Conservation (phyloP, 2,888 invertebrate genomes). For the Cataglyphis rosenhaueri region DNA sequence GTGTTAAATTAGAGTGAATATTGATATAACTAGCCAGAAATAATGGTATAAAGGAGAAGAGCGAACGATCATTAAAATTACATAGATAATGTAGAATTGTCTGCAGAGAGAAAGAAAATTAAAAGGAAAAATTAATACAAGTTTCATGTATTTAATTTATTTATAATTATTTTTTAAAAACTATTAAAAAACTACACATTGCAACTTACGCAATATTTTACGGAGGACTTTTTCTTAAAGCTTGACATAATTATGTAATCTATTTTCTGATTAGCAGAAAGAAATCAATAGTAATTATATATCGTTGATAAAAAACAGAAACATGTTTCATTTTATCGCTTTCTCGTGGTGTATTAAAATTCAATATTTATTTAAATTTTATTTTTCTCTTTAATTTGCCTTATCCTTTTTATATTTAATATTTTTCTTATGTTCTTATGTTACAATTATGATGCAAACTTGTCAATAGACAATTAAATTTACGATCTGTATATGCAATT, state of each 20-base stretch:
- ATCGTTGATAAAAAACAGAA: constrained; percentile 25
- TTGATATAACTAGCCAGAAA: background rate
- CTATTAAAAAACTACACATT: background rate
- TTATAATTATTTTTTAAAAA: background rate
- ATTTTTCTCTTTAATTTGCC: background rate
- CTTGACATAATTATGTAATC: constrained; percentile 27
- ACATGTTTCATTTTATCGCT: constrained; percentile 16
- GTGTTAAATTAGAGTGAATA: background rate
- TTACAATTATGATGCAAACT: background rate
- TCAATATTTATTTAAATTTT: background rate
- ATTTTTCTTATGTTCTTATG: background rate
- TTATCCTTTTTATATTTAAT: background rate
- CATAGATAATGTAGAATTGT: background rate
- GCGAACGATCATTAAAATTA: background rate
- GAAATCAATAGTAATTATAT: constrained; percentile 33
- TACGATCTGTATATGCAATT: background rate
- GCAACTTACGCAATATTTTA: background rate
- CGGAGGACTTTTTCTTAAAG: constrained; percentile 10
- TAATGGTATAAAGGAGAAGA: background rate
- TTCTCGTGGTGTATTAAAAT: background rate
- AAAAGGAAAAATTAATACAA: background rate
- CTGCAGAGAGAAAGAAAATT: background rate
- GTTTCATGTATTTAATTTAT: background rate
- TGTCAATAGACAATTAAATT: background rate
- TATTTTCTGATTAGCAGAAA: constrained; percentile 21